A percentile compares a stretch with the other conserved stretches of the same genome.
Evolutionary conservation across 2,113 vertebrate species (phyloP).

Genomic region (Gadus macrocephalus): DNA sequence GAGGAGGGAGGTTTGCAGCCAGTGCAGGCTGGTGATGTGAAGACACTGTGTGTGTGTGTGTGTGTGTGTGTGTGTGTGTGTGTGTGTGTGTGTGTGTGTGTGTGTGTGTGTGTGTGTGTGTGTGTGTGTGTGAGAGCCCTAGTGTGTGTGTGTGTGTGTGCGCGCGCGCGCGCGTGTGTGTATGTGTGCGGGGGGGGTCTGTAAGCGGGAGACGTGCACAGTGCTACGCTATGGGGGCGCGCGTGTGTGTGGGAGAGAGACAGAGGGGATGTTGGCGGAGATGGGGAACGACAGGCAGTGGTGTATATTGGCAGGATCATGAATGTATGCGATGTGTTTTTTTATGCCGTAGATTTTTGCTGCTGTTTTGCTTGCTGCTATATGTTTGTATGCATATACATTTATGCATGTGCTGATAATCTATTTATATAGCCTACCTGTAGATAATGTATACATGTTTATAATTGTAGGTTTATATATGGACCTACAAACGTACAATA

Average conservation of each 20-base stretch:
- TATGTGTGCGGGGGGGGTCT: constrained; percentile 28
- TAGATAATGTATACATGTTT: too few relatives aligned
- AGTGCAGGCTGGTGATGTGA: neutral
- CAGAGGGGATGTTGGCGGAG: too few relatives aligned
- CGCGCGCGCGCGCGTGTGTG: constrained; percentile 9
- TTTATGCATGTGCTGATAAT: constrained; percentile 18
- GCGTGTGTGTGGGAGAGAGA: constrained; percentile 8
- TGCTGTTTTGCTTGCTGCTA: too few relatives aligned
- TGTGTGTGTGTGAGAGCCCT: constrained; percentile 9
- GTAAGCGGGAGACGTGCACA: constrained; percentile 46
- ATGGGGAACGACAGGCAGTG: too few relatives aligned
- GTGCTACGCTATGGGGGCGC: neutral
- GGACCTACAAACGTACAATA: neutral
- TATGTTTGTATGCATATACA: too few relatives aligned
- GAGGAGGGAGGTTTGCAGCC: neutral
- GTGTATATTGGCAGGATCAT: constrained; percentile 20
- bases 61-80: constrained; percentile 16
- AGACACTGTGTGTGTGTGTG: neutral
- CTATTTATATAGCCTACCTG: constrained; percentile 2
- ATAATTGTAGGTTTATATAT: neutral
- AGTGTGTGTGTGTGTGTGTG: constrained; percentile 20
- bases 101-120: too few relatives aligned
- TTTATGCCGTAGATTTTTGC: too few relatives aligned
- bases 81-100: constrained; percentile 28
- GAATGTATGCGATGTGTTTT: too few relatives aligned